A percentile compares a stretch with the other conserved stretches of the same genome.
phyloP scores from a whole-genome alignment of 1,140 invertebrate species.

The Eulimnadia texana region DNA sequence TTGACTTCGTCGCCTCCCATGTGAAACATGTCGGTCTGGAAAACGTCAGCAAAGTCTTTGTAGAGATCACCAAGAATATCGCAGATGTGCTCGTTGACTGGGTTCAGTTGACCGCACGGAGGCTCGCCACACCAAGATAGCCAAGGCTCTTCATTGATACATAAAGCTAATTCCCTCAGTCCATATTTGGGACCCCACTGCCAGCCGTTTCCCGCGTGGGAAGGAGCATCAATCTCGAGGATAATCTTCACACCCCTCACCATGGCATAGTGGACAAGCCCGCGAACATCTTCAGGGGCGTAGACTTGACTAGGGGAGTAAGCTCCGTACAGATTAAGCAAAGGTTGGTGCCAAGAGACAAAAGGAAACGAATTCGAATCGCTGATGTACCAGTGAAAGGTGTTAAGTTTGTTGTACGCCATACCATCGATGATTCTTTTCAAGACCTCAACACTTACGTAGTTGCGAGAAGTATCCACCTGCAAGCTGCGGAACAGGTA shows the following conservation, averaged over 20 bases:
- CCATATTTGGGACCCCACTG: conserved; percentile 48
- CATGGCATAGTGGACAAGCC: conserved; percentile 53
- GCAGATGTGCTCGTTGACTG: conserved; percentile 54
- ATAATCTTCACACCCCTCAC: conserved; percentile 57
- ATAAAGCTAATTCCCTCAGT: conserved; percentile 33
- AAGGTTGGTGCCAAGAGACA: conserved; percentile 46
- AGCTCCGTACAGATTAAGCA: conserved; percentile 53
- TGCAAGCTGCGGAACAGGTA: conserved; percentile 61
- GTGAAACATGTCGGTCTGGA: conserved; percentile 62
- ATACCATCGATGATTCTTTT: conserved; percentile 61
- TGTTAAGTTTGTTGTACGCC: conserved; percentile 64
- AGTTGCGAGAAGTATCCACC: conserved; percentile 64
- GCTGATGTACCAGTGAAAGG: conserved; percentile 81
- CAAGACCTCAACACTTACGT: conserved; percentile 46
- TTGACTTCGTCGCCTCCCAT: conserved; percentile 79
- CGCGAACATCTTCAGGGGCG: conserved; percentile 44
- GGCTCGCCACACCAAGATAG: conserved; percentile 60
- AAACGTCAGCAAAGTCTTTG: conserved; percentile 34
- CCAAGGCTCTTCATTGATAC: conserved; percentile 58
- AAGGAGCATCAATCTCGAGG: conserved; percentile 74
- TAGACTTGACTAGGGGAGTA: conserved; percentile 54
- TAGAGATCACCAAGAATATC: conserved; percentile 38
- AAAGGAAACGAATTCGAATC: conserved; percentile 75
- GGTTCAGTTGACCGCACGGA: conserved; percentile 72
- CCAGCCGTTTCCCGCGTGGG: conserved; percentile 75